A percentile compares a stretch with the other conserved stretches of the same genome.
These are phyloP conservation scores for Oreochromis spilurus DNA, from an alignment of 2,113 vertebrate genomes.

Conservation along the genomic window DNA sequence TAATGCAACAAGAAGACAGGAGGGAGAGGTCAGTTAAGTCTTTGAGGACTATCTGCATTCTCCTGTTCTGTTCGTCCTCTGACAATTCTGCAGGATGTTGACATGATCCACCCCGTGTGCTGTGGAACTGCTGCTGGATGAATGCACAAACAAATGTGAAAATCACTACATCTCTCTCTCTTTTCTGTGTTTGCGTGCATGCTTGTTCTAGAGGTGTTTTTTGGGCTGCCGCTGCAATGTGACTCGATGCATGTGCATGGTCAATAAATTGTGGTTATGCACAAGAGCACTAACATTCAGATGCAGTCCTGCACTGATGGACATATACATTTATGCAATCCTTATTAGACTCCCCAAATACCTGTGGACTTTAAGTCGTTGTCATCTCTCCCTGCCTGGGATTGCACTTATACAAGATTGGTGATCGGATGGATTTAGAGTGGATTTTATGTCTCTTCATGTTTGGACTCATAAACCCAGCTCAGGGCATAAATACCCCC, in stretches of 20 bases:
- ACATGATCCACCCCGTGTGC: background rate
- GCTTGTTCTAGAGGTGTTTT: background rate
- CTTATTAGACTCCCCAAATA: slow-evolving; percentile 16
- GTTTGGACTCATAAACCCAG: slow-evolving; percentile 53
- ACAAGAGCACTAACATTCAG: background rate
- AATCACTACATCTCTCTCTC: background rate
- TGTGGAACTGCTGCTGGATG: background rate
- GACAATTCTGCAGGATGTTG: slow-evolving; percentile 3
- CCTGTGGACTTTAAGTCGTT: slow-evolving; percentile 26
- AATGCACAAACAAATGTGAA: background rate
- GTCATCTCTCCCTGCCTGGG: slow-evolving; percentile 33
- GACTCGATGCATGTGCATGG: background rate
- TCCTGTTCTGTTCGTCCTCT: background rate
- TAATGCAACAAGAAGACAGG: background rate
- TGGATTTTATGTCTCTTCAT: slow-evolving; percentile 54
- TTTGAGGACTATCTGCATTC: background rate
- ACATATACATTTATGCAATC: background rate
- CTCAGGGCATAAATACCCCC: slow-evolving; percentile 47
- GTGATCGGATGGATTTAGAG: slow-evolving; percentile 42
- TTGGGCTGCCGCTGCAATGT: background rate
- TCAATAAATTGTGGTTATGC: background rate
- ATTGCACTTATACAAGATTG: slow-evolving; percentile 33
- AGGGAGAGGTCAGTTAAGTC: background rate
- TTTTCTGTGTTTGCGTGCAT: background rate
- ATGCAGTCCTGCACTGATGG: background rate